Evolutionary conservation across 2,888 invertebrate species (phyloP), one percentile per base, ranked within the genome.

Genomic region (Hirudinaria manillensis): DNA sequence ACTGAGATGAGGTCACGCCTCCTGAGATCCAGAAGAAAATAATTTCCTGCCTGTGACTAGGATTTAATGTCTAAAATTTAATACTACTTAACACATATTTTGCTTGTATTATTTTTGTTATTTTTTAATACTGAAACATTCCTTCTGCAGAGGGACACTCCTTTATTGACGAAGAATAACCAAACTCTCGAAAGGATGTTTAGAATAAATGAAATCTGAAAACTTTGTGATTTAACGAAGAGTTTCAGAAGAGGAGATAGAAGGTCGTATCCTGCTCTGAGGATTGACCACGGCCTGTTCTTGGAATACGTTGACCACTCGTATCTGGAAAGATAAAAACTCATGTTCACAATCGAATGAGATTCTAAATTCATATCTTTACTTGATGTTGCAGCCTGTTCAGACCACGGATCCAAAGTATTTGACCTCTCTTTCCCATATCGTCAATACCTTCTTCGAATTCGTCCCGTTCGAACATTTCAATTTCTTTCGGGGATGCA

Each of bases 251-350:
- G 68, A 34, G 32, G 68, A 68, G 7, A 68, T 68, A 1, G 68
- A 68, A 29, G 68, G 68, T 10, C 68, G 68, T 68, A 68, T 68
- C n/a, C 68, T 32, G 32, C 34, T 68, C 34, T 32, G 32, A n/a
- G 68, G 68, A 13, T n/a, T n/a, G 61, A 74, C 74, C 19, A 72
- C 72, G 24, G 78, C 78, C 51, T 78, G 78, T 71, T 79, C 78
- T 80, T 84, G 96, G 91, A 98, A 98, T 89, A 98, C 98, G 89
- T 98, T 98, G 89, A 98, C 97, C 89, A 98, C 98, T 89, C 98
- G 96, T 88, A 98, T 98, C 98, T 97, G 92, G 34, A 34, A 34
- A 34, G 32, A 34, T 68, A 29, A 32, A 68, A 29, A 19, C 34
- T 68, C 13, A 13, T 29, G 3, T 27, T 27, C n/a, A 10, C 19